phyloP scores from a whole-genome alignment of 2,888 invertebrate genomes.

The Cephalotes varians region DNA sequence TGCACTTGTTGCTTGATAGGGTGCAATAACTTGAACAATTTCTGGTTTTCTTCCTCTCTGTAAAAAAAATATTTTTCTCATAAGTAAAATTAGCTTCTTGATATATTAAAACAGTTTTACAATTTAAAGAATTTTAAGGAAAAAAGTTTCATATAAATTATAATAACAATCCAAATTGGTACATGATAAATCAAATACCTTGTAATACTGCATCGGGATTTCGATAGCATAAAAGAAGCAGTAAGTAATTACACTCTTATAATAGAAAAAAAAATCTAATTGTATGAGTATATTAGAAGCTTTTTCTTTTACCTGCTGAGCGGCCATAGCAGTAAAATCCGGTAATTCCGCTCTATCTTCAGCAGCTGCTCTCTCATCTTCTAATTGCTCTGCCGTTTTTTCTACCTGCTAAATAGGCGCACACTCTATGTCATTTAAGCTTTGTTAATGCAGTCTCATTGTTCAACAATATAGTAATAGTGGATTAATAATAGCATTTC shows the following conservation, averaged over 20 bases:
- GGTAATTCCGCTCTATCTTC: constrained; percentile 86
- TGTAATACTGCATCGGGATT: constrained; percentile 76
- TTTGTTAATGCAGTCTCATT: background rate
- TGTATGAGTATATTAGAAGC: background rate
- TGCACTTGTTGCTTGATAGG: constrained; percentile 95
- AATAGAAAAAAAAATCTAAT: constrained; percentile 42
- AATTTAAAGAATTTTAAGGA: background rate
- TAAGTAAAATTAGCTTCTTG: background rate
- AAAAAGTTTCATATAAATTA: background rate
- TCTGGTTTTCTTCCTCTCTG: constrained; percentile 93
- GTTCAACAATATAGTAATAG: background rate
- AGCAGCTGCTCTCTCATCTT: constrained; percentile 85
- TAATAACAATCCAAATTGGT: constrained; percentile 27
- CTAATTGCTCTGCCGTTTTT: constrained; percentile 85
- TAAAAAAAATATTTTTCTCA: background rate
- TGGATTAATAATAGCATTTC: constrained; percentile 9
- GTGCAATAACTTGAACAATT: constrained; percentile 97
- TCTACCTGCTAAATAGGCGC: constrained; percentile 76
- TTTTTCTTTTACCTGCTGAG: constrained; percentile 83
- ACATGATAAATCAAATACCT: constrained; percentile 76
- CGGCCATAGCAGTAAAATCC: constrained; percentile 86
- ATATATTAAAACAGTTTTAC: constrained; percentile 28
- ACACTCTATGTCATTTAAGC: background rate
- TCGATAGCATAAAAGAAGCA: constrained; percentile 66
- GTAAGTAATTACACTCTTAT: constrained; percentile 55